A percentile compares a stretch with the other conserved stretches of the same genome.
Conservation (phyloP, 2,888 invertebrate genomes). For the Luffia ferchaultella region DNA sequence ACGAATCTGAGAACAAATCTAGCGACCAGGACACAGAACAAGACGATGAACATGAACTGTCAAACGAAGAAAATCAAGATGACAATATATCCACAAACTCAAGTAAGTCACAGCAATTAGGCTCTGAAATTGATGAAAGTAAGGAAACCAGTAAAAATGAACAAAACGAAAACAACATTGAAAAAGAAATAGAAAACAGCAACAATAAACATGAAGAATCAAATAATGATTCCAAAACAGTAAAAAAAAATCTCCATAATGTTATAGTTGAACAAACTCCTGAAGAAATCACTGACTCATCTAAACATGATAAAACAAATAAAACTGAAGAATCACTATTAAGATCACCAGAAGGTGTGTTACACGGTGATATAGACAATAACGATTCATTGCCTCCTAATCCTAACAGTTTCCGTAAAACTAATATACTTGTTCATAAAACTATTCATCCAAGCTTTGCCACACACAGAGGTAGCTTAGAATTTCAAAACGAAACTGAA, state of each 20-base stretch:
- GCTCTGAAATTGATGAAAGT: too few relatives aligned
- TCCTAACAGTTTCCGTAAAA: not conserved
- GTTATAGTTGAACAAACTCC: not conserved
- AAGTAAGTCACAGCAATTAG: too few relatives aligned
- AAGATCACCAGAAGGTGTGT: slow-evolving; percentile 35
- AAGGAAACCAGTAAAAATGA: not conserved
- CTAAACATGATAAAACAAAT: not conserved
- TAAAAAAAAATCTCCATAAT: not conserved
- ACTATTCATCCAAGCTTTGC: not conserved
- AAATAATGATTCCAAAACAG: not conserved
- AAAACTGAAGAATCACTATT: slow-evolving; percentile 11
- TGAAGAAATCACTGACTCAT: not conserved
- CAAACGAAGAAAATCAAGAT: too few relatives aligned
- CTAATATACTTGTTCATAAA: not conserved
- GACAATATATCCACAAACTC: too few relatives aligned
- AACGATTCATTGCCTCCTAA: slow-evolving; percentile 23
- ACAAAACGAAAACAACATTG: not conserved
- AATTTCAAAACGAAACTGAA: slow-evolving; percentile 23
- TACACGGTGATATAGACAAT: slow-evolving; percentile 23
- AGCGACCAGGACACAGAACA: not conserved
- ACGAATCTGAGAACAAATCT: not conserved
- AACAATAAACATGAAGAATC: not conserved
- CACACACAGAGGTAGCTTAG: not conserved
- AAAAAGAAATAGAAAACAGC: not conserved
- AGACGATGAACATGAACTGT: too few relatives aligned